These are phyloP conservation scores for Tetragonula clypearis DNA, from an alignment of 1,140 invertebrate genomes.

Conservation along the genomic window DNA sequence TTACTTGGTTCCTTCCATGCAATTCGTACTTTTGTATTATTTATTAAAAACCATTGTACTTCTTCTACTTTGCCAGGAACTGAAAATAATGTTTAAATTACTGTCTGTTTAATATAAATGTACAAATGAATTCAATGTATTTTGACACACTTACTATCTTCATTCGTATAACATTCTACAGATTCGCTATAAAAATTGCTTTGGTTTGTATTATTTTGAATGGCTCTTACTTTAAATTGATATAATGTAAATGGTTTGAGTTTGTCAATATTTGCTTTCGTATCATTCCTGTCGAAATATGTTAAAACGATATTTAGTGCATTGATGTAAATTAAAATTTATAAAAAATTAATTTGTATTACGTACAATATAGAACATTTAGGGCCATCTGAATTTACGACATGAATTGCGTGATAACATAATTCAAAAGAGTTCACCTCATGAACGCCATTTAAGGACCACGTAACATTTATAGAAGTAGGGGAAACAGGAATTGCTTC, in stretches of 20 bases:
- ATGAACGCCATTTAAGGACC: constrained; percentile 74
- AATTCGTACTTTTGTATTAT: constrained; percentile 80
- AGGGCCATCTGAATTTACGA: constrained; percentile 56
- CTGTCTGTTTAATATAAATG: background rate
- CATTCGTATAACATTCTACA: constrained; percentile 82
- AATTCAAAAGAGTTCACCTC: constrained; percentile 79
- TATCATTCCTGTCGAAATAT: constrained; percentile 76
- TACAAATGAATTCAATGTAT: background rate
- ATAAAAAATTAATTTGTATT: background rate
- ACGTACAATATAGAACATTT: constrained; percentile 68
- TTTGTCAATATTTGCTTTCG: constrained; percentile 79
- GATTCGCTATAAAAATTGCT: constrained; percentile 80
- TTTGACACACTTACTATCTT: constrained; percentile 79
- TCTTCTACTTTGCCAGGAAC: constrained; percentile 82
- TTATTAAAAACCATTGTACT: constrained; percentile 80
- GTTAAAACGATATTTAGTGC: constrained; percentile 10
- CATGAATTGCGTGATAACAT: constrained; percentile 80
- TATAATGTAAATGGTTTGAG: constrained; percentile 85
- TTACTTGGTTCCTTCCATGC: constrained; percentile 81
- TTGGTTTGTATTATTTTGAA: constrained; percentile 75
- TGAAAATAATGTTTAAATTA: constrained; percentile 61
- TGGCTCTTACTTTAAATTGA: constrained; percentile 83
- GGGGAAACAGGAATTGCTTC: constrained; percentile 81
- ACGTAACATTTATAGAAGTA: constrained; percentile 80
- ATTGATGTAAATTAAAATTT: background rate